phyloP scores from a whole-genome alignment of 2,113 vertebrate genomes.

The Sciurus niger region DNA sequence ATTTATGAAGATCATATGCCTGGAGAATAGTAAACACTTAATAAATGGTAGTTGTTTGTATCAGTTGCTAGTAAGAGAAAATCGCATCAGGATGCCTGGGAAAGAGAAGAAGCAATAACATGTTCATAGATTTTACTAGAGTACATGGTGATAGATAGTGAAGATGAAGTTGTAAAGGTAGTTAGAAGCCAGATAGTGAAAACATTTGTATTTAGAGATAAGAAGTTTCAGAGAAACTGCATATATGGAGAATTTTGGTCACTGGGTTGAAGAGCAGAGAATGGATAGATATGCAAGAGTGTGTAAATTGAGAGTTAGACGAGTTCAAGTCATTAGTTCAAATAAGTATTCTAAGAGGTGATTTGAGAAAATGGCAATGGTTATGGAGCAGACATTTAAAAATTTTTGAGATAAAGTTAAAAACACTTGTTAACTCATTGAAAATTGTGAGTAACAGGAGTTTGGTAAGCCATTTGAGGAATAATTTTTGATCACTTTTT shows the following conservation, averaged over 20 bases:
- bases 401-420: constrained; percentile 21
- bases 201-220: constrained; percentile 23
- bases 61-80: constrained; percentile 39
- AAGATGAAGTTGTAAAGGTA: constrained; percentile 46
- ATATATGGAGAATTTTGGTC: constrained; percentile 41
- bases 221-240: not conserved
- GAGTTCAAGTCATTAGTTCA: constrained; percentile 31
- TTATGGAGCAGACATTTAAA: constrained; percentile 24
- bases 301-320: constrained; percentile 38
- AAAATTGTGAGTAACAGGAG: not conserved
- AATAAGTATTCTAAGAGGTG: not conserved
- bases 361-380: not conserved
- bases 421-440: not conserved
- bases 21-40: not conserved
- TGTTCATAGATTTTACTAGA: not conserved
- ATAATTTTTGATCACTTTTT: not conserved
- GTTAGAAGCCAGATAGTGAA: not conserved
- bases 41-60: not conserved
- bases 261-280: not conserved
- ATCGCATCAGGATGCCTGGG: not conserved
- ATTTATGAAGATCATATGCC: not conserved
- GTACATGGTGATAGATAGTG: not conserved
- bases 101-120: constrained; percentile 23
- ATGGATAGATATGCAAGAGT: not conserved
- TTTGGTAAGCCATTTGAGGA: not conserved